phyloP scores from a whole-genome alignment of 2,113 vertebrate species.

The Micromys minutus region DNA sequence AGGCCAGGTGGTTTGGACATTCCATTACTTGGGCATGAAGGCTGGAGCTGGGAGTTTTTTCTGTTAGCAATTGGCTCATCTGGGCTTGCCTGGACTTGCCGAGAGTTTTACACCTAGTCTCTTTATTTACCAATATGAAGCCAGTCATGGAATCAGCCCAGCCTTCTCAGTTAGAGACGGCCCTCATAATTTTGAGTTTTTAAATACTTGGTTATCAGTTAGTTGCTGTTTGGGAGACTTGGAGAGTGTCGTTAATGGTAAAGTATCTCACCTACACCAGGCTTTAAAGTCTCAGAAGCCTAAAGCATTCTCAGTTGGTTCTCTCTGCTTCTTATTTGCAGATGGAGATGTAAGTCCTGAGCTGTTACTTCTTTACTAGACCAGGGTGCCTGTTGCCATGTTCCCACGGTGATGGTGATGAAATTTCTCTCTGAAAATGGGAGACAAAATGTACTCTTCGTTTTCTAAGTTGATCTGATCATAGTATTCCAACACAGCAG shows the following conservation, averaged over 20 bases:
- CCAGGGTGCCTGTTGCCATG: neutral
- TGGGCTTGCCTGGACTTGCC: too few species aligned
- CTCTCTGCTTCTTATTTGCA: neutral
- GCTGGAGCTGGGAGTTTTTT: too few species aligned
- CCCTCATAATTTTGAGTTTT: neutral
- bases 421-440: neutral
- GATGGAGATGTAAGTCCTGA: neutral
- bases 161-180: neutral
- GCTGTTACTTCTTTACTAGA: neutral
- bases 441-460: neutral
- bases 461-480: neutral
- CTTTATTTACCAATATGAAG: too few species aligned
- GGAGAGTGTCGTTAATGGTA: neutral
- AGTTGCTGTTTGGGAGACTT: neutral
- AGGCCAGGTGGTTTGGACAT: too few species aligned
- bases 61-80: too few species aligned
- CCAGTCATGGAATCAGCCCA: too few species aligned
- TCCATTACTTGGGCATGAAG: too few species aligned
- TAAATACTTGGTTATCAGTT: neutral
- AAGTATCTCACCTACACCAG: neutral
- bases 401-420: neutral
- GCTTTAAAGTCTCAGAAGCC: neutral
- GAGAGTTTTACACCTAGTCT: too few species aligned
- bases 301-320: neutral
- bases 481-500: neutral